Base-by-base conservation (phyloP, 2,888 invertebrate species). In the Sturmia bella region DNA sequence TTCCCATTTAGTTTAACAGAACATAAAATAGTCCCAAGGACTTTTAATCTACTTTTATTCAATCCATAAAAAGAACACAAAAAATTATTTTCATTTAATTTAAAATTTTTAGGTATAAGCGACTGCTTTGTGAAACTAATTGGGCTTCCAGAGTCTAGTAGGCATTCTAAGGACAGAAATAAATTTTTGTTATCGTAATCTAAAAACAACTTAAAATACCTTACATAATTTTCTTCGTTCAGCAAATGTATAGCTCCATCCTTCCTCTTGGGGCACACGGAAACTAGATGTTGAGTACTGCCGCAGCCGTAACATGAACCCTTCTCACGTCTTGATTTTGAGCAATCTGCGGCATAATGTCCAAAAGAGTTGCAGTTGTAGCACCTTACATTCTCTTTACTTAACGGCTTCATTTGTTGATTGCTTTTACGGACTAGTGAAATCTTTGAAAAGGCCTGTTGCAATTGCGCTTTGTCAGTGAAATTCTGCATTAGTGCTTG, bases 401-500 rank as follows among this genome's bases (percentile, higher is more conserved):
- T 27, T 11, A 21, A 3, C 24, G 24, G 41, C 3, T 41, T 39
- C 6, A 12, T 7, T 6, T 19, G 6, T 24, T 37, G 19, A 11
- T 4, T 52, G 7, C 9, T 0, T 27, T 27, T 5, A 21, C 52
- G 50, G 1, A 3, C 2, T 12, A 54, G 13, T 9, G 3, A 11
- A 3, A 61, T 43, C 61, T 41, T 61, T 1, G 41, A 2, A 5
- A 72, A 48, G 1, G 61, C 50, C 13, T 27, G 21, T 15, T 72
- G 59, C 15, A 74, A 21, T 56, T 64, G 43, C n/a, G 39, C 5
- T 3, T 63, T 57, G 32, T 57, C 15, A 4, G 17, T 17, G 15
- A 66, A 66, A 37, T 63, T 54, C 11, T 76, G 68, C 54, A 69
- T 69, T 1, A 11, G 17, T 1, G 57, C 75, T 27, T 75, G 75